Percentiles rank a stretch among this genome's conserved stretches.
These are phyloP conservation scores for Himalopsyche phryganea DNA, from an alignment of 1,140 invertebrate genomes.

Conservation along the genomic window DNA sequence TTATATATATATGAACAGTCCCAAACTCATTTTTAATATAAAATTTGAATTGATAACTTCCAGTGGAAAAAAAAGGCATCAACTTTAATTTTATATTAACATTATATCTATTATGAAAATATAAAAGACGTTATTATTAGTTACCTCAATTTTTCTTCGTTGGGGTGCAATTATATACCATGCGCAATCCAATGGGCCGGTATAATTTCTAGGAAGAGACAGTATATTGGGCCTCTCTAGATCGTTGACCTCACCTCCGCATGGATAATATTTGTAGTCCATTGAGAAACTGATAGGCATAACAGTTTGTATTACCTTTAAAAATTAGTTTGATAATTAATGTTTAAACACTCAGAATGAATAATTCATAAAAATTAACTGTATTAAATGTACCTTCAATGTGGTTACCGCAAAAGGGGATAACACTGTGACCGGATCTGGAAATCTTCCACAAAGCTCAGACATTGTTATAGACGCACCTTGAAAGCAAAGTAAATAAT, in stretches of 20 bases:
- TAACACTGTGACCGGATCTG: constrained; percentile 31
- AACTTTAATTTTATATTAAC: too few relatives aligned
- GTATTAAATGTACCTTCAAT: too few relatives aligned
- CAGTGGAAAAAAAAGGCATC: too few relatives aligned
- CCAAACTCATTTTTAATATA: too few relatives aligned
- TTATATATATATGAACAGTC: too few relatives aligned
- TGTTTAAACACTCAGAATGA: too few relatives aligned
- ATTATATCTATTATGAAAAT: too few relatives aligned
- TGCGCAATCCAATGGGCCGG: constrained; percentile 12
- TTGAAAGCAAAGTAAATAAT: not conserved
- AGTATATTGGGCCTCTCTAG: constrained; percentile 12
- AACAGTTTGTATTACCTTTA: constrained; percentile 1
- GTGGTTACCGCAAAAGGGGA: constrained; percentile 38
- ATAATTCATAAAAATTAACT: too few relatives aligned
- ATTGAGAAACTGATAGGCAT: constrained; percentile 38
- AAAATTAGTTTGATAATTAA: not conserved
- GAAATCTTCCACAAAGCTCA: constrained; percentile 41
- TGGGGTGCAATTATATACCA: constrained; percentile 1
- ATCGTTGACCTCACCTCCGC: constrained; percentile 53
- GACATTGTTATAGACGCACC: not conserved
- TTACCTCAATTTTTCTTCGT: constrained; percentile 16
- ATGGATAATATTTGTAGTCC: constrained; percentile 51
- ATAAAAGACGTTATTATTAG: too few relatives aligned
- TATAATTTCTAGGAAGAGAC: constrained; percentile 1
- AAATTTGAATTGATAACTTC: too few relatives aligned